A percentile compares a stretch with the other conserved stretches of the same genome.
phyloP scores from a whole-genome alignment of 64 coral and sea anemone species.

The Stylophora pistillata region DNA sequence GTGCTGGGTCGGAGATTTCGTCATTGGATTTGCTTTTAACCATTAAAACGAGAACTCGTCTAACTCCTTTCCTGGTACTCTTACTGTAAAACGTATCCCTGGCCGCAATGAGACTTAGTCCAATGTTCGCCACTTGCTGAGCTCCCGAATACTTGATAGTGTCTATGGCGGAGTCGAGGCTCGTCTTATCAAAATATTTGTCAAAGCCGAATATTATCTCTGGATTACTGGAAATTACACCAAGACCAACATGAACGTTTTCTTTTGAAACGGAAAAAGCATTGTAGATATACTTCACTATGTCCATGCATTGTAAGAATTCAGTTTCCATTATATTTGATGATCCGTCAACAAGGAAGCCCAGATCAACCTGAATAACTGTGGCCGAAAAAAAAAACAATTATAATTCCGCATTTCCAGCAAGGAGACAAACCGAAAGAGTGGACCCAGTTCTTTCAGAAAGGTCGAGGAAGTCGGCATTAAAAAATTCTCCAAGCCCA shows the following conservation, averaged over 20 bases:
- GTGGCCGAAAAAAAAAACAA: not conserved
- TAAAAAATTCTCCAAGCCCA: too few species aligned
- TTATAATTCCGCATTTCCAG: too few species aligned
- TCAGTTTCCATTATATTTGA: constrained; percentile 57
- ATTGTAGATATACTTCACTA: constrained; percentile 74
- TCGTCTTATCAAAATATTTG: constrained; percentile 59
- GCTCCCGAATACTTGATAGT: constrained; percentile 62
- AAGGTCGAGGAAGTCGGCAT: too few species aligned
- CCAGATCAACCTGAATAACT: constrained; percentile 78
- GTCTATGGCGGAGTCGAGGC: constrained; percentile 50
- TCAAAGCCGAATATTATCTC: constrained; percentile 80
- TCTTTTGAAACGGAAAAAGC: constrained; percentile 56
- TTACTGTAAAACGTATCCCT: constrained; percentile 52
- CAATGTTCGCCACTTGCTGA: constrained; percentile 51
- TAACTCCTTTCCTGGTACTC: constrained; percentile 34
- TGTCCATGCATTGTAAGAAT: constrained; percentile 60
- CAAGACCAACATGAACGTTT: constrained; percentile 69
- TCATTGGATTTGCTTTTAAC: constrained; percentile 57
- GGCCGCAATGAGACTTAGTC: constrained; percentile 25
- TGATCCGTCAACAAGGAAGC: constrained; percentile 79
- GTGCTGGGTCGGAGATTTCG: constrained; percentile 43
- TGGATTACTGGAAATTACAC: constrained; percentile 61
- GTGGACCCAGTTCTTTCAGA: too few species aligned
- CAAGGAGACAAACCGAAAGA: too few species aligned
- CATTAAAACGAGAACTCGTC: constrained; percentile 60